Percentiles rank a stretch among this genome's conserved stretches.
These are phyloP conservation scores for Pollenia griseotomentosa DNA, from an alignment of 2,888 invertebrate species.

Conservation along the genomic window DNA sequence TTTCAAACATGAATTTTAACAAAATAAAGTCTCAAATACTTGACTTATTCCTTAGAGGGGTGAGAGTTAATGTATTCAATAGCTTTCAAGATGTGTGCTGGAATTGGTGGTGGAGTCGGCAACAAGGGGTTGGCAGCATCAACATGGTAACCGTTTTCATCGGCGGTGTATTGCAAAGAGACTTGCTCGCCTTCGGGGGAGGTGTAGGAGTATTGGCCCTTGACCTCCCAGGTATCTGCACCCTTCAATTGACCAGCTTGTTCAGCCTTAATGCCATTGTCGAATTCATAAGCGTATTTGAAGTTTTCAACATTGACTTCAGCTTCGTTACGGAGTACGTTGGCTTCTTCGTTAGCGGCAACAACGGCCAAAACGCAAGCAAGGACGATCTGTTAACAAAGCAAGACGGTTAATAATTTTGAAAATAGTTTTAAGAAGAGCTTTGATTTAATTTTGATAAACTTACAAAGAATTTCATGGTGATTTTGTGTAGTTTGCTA, in stretches of 20 bases:
- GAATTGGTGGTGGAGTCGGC: constrained; percentile 80
- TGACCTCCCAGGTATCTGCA: constrained; percentile 73
- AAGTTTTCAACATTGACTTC: constrained; percentile 77
- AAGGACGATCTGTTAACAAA: constrained; percentile 77
- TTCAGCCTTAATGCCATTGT: constrained; percentile 76
- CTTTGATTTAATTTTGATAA: not conserved
- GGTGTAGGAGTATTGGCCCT: constrained; percentile 62
- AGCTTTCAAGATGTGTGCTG: constrained; percentile 75
- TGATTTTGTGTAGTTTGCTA: constrained; percentile 52
- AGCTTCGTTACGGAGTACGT: constrained; percentile 75
- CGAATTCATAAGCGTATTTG: constrained; percentile 76
- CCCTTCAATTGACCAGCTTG: constrained; percentile 76
- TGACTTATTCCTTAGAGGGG: constrained; percentile 57
- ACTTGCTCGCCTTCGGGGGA: constrained; percentile 79
- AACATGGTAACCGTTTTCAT: constrained; percentile 78
- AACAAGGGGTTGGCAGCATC: constrained; percentile 77
- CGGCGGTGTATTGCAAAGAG: constrained; percentile 74
- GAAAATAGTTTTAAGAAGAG: too few species aligned
- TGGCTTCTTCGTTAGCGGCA: constrained; percentile 77
- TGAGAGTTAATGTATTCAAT: constrained; percentile 76
- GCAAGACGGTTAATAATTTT: too few species aligned
- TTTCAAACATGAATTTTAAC: too few species aligned
- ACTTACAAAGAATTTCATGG: constrained; percentile 75
- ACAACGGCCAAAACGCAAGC: constrained; percentile 79
- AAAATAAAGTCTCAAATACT: too few species aligned